A percentile compares a stretch with the other conserved stretches of the same genome.
Evolutionary conservation across 1,140 invertebrate species (phyloP).

Genomic region (Hylaeus volcanicus): DNA sequence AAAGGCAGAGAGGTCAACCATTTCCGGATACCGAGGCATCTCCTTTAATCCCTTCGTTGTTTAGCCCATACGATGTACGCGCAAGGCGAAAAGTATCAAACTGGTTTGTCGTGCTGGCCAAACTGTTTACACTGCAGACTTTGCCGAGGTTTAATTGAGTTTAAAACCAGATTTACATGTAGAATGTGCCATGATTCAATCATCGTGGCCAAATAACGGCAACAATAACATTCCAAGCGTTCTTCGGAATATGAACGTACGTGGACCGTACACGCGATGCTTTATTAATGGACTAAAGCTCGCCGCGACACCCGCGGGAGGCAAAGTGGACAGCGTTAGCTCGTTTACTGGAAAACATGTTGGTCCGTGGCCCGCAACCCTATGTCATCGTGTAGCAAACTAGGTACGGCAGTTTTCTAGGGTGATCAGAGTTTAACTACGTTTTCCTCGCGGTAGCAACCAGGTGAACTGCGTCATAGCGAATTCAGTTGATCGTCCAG

Average conservation of each 20-base stretch:
- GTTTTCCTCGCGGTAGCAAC: constrained; percentile 47
- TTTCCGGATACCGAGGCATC: constrained; percentile 50
- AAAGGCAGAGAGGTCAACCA: constrained; percentile 28
- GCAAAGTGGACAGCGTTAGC: constrained; percentile 54
- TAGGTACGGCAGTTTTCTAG: constrained; percentile 57
- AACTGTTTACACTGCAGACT: too few species aligned
- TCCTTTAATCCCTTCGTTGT: constrained; percentile 36
- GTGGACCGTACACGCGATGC: constrained; percentile 8
- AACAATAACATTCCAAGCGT: too few species aligned
- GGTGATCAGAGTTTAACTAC: constrained; percentile 57
- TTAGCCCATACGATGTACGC: too few species aligned
- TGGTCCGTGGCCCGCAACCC: background rate
- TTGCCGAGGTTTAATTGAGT: too few species aligned
- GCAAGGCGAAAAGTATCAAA: too few species aligned
- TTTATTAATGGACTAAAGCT: constrained; percentile 60
- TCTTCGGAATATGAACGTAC: background rate
- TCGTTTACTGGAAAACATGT: constrained; percentile 51
- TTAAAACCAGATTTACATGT: too few species aligned
- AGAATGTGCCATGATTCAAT: too few species aligned
- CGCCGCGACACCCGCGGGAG: constrained; percentile 20
- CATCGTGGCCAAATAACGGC: too few species aligned
- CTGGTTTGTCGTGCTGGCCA: too few species aligned
- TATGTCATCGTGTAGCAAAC: constrained; percentile 21
- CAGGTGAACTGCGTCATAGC: constrained; percentile 51
- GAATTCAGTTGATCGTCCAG: constrained; percentile 36